Evolutionary conservation across 2,888 invertebrate genomes (phyloP).

Genomic region (Carterocephalus palaemon): DNA sequence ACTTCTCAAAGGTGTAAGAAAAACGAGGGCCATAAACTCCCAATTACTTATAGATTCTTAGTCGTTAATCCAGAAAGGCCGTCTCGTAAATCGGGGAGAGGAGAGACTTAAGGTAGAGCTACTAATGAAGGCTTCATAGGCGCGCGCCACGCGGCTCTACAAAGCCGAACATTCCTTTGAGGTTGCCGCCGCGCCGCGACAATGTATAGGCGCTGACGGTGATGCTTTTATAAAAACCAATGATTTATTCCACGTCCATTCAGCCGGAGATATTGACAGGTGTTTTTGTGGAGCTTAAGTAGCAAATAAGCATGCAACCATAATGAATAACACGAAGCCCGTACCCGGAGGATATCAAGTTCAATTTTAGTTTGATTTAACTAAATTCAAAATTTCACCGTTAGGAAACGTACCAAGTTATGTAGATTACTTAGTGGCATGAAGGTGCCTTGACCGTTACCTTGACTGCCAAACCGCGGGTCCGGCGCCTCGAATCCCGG

Average conservation of each 20-base stretch:
- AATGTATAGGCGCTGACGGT: conserved; percentile 69
- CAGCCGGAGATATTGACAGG: conserved; percentile 18
- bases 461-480: no score
- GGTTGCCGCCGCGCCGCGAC: conserved; percentile 40
- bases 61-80: conserved; percentile 11
- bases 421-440: no score
- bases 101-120: background rate
- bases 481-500: no score
- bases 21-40: conserved; percentile 17
- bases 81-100: conserved; percentile 14
- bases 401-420: no score
- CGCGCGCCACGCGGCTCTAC: conserved; percentile 53
- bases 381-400: no score
- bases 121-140: conserved; percentile 64
- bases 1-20: conserved; percentile 4
- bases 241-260: conserved; percentile 65
- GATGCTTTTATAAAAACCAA: conserved; percentile 72
- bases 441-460: no score
- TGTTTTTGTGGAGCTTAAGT: conserved; percentile 16
- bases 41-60: conserved; percentile 20
- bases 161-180: conserved; percentile 43
- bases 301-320: conserved; percentile 17
- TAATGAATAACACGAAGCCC: no score
- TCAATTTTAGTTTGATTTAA: no score
- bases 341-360: no score